Percentiles rank a stretch among this genome's conserved stretches.
Evolutionary conservation across 1,140 invertebrate genomes (phyloP).

Genomic region (Apolygus lucorum): DNA sequence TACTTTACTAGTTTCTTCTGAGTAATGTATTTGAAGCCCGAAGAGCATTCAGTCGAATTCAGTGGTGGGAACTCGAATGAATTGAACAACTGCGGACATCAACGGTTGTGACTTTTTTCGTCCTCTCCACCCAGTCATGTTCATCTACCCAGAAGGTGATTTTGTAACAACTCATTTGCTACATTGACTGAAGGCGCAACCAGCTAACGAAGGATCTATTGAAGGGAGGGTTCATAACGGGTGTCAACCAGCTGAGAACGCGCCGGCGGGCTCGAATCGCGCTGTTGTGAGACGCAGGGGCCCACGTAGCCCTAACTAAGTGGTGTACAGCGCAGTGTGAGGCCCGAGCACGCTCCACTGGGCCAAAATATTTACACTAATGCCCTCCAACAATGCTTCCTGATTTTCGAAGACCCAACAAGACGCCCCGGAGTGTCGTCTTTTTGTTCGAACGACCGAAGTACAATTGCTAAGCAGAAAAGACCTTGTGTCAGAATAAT

Average conservation of each 20-base stretch:
- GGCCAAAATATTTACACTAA: constrained; percentile 23
- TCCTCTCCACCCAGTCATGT: background rate
- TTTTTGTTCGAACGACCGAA: background rate
- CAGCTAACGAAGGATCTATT: constrained; percentile 8
- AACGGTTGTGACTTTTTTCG: background rate
- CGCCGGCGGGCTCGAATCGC: background rate
- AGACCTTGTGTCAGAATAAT: constrained; percentile 2
- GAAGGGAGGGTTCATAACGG: background rate
- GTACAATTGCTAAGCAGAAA: background rate
- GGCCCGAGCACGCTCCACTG: constrained; percentile 11
- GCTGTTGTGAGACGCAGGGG: background rate
- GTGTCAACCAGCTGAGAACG: constrained; percentile 12
- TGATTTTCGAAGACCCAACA: background rate
- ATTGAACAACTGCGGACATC: background rate
- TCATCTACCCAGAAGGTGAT: background rate
- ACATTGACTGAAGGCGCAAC: background rate
- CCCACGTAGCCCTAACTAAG: constrained; percentile 21
- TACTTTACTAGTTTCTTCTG: too few relatives aligned
- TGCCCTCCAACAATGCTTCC: constrained; percentile 1
- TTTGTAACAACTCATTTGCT: constrained; percentile 9
- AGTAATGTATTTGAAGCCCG: too few relatives aligned
- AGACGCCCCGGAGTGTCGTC: background rate
- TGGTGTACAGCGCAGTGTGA: constrained; percentile 10
- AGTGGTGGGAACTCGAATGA: too few relatives aligned
- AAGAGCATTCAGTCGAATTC: too few relatives aligned